Evolutionary conservation across 2,888 invertebrate species (phyloP), one percentile per base, ranked within the genome.

Genomic region (Microplitis manilae): DNA sequence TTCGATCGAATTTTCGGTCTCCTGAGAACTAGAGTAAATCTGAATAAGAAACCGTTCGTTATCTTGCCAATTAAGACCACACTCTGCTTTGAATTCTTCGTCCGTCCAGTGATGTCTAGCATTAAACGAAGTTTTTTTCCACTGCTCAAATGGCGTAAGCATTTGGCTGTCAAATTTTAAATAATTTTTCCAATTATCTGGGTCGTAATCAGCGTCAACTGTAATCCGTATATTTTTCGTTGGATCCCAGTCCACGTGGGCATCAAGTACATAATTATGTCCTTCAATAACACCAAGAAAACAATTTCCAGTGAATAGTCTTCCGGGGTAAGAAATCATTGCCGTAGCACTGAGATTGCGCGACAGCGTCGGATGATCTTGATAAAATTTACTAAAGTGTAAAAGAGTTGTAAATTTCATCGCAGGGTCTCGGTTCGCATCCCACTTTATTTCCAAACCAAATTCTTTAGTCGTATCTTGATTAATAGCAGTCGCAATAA

Each of bases 371-470:
- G 68, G 15, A 0, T 67, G 41, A n/a, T 65, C 61, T 9, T 83
- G 76, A 6, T 70, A 8, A 15, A 80, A 75, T 84, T 91, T 93
- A 80, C 93, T 92, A 71, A 94, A 92, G 79, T 94, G 93, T 0
- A 94, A 90, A 75, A 93, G 92, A 0, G 93, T 89, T 81, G 92
- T 91, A 79, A 95, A 91, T 87, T 94, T 94, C 87, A 95, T 93
- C 68, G 94, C 93, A 0, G 96, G 96, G 90, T 96, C 95, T 6
- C 96, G 92, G 89, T 96, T 96, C 0, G 95, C 96, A 86, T 96
- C 96, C 96, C 96, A 96, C 88, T 95, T 95, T 17, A 96, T 87
- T 76, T 95, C 94, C 1, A 95, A 90, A 5, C 94, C 94, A 0
- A 94, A 90, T 39, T 94, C 93, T 86, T 95, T 95, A 73, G 92